Percentiles rank a stretch among this genome's conserved stretches.
phyloP scores from a whole-genome alignment of 2,888 invertebrate species.

The Xylocampa areola region DNA sequence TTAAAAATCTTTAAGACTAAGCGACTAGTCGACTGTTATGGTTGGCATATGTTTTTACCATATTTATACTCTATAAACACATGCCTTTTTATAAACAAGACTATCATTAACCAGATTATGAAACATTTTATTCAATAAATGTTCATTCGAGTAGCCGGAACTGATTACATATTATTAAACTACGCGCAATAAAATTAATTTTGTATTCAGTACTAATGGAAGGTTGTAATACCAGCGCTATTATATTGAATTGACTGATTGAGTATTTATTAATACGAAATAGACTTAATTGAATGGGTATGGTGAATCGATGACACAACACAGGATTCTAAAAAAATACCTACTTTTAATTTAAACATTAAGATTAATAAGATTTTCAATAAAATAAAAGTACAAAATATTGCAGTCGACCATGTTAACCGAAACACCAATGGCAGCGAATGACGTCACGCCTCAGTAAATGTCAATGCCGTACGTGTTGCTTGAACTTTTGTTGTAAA shows the following conservation, averaged over 20 bases:
- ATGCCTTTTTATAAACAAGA: not conserved
- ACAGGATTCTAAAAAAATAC: no score
- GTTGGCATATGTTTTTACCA: constrained; percentile 33
- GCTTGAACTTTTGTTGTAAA: no score
- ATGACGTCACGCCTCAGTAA: no score
- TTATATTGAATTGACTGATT: not conserved
- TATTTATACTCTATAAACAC: not conserved
- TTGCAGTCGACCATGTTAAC: no score
- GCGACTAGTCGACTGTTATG: constrained; percentile 7
- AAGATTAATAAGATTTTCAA: no score
- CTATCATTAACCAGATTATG: not conserved
- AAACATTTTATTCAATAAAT: not conserved
- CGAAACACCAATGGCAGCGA: no score
- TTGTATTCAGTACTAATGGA: not conserved
- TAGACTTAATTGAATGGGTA: no score
- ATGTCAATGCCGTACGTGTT: no score
- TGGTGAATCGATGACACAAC: no score
- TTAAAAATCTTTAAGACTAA: constrained; percentile 27
- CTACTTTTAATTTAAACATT: no score
- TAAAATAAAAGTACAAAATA: no score
- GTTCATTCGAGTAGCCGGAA: not conserved
- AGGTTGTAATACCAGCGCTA: not conserved
- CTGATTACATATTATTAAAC: not conserved
- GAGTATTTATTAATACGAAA: no score
- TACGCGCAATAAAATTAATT: not conserved